Evolutionary conservation across 2,113 vertebrate species (phyloP).

Genomic region (Bungarus multicinctus): DNA sequence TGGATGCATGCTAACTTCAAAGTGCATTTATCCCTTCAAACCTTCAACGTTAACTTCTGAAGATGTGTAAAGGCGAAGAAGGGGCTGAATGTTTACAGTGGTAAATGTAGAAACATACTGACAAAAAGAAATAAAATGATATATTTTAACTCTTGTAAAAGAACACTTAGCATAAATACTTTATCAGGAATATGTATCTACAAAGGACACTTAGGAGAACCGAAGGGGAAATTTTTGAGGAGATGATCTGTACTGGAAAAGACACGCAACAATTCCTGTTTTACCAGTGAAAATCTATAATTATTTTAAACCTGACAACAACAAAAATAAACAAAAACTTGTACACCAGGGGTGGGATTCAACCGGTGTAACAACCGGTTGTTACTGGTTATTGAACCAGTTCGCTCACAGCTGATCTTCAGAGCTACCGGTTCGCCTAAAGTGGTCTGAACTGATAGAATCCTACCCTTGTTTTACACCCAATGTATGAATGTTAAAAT

Average conservation of each 20-base stretch:
- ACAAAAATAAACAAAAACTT: neutral
- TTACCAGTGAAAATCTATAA: neutral
- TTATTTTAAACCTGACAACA: neutral
- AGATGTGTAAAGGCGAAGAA: neutral
- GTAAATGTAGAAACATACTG: neutral
- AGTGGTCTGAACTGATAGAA: no score
- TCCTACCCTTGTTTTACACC: neutral
- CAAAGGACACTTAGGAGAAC: neutral
- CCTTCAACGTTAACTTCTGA: neutral
- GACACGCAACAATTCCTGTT: neutral
- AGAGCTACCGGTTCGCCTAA: no score
- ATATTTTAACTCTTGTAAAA: neutral
- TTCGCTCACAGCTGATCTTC: no score
- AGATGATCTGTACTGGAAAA: neutral
- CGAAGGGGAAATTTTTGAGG: neutral
- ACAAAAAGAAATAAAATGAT: neutral
- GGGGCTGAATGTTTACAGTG: neutral
- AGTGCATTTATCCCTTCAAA: neutral
- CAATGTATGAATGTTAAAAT: neutral
- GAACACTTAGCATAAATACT: neutral
- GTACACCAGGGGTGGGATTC: neutral
- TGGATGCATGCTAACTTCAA: neutral
- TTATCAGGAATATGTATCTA: neutral
- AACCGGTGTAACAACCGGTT: no score
- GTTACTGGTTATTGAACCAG: no score